Base-by-base conservation (phyloP, 2,888 invertebrate genomes). In the Arge pagana region DNA sequence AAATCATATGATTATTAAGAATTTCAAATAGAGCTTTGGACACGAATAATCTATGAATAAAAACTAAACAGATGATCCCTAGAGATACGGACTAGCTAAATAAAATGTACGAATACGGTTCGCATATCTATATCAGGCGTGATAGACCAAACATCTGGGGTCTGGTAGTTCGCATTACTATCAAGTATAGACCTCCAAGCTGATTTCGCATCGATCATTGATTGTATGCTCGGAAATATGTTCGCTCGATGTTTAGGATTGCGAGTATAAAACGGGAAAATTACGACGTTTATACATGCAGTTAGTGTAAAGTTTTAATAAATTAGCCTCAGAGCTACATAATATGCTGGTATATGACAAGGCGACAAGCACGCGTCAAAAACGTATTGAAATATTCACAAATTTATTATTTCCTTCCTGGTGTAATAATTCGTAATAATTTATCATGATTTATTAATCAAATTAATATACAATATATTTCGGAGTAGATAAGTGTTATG, bases 381-480 rank as follows among this genome's bases (percentile, higher is more conserved):
- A 31, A 51, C 35, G 31, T 24, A 48, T 52, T 37, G 48, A 36
- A 51, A 51, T 51, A 52, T 52, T 52, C 48, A 48, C 48, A 57
- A 55, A 41, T 57, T 55, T 53, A 48, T 57, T 58, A 49, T 52
- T 52, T 64, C 11, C 39, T 33, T 65, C 59, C 59, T 65, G 62
- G 65, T 64, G 67, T 70, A 68, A 69, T 71, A 59, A 67, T 69
- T 70, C 65, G 69, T 72, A 72, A 70, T 70, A 72, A 71, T 70
- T 71, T 70, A 70, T 67, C 64, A 68, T 66, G 69, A 68, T 65
- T 71, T 66, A 67, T 72, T 64, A 67, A 72, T 74, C 72, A 72
- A 76, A 75, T 74, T 71, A 75, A 73, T 74, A 74, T 76, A 74
- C 73, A 73, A 69, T 71, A 70, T 70, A 65, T 63, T 71, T 69